Evolutionary conservation across 2,888 invertebrate genomes (phyloP).

Genomic region (Oxystoma pomonae): DNA sequence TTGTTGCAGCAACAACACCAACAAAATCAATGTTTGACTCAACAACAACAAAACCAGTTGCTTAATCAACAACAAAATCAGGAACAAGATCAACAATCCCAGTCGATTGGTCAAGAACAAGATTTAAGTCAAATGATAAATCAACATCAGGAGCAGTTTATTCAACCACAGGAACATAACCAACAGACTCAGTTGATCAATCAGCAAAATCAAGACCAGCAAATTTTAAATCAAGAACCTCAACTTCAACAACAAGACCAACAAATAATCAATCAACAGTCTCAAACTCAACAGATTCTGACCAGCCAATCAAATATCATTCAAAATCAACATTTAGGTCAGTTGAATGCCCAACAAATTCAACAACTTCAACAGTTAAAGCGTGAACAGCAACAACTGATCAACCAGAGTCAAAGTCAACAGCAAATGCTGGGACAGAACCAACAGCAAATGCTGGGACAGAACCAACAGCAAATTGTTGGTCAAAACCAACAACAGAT

Average conservation of each 20-base stretch:
- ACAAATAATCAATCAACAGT: conserved; percentile 30
- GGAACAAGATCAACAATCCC: conserved; percentile 33
- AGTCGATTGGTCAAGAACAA: conserved; percentile 16
- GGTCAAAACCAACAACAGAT: conserved; percentile 22
- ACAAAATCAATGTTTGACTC: conserved; percentile 24
- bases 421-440: conserved; percentile 7
- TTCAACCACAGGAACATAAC: conserved; percentile 14
- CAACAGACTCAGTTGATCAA: conserved; percentile 25
- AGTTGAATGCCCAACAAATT: conserved; percentile 37
- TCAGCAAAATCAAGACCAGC: conserved; percentile 43
- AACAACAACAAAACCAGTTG: conserved; percentile 23
- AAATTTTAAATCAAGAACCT: conserved; percentile 52
- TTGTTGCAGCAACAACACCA: conserved; percentile 30
- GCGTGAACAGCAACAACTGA: conserved; percentile 42
- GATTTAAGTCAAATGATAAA: conserved; percentile 16
- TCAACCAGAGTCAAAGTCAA: conserved; percentile 31
- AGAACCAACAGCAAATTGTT: conserved; percentile 28
- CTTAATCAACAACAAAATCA: conserved; percentile 29
- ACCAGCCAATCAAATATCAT: conserved; percentile 34
- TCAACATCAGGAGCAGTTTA: conserved; percentile 25
- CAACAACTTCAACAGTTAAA: conserved; percentile 53
- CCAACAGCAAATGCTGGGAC: conserved; percentile 13
- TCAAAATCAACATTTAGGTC: conserved; percentile 33
- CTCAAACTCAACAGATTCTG: conserved; percentile 17
- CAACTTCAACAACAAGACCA: conserved; percentile 37